Evolutionary conservation across 2,888 invertebrate species (phyloP).

Genomic region (Desoria tigrina): DNA sequence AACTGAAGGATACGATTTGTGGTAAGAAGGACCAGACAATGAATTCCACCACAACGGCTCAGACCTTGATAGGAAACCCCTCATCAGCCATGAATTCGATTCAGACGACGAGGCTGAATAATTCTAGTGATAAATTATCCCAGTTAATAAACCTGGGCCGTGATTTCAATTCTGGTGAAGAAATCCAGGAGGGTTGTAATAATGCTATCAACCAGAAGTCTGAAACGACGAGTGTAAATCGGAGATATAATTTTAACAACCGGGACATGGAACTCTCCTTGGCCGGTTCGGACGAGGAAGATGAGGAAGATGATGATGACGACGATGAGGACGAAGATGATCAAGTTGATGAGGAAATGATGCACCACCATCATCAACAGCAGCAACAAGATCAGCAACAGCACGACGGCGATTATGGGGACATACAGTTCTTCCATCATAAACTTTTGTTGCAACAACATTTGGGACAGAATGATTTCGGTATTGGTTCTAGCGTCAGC

Average conservation of each 20-base stretch:
- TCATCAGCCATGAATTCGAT: background rate
- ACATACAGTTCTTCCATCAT: conserved; percentile 28
- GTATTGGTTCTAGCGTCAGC: conserved; percentile 1
- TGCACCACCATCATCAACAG: background rate
- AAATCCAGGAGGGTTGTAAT: background rate
- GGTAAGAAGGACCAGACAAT: too few species aligned
- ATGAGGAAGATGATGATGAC: background rate
- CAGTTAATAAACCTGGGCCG: background rate
- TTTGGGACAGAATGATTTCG: background rate
- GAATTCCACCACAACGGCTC: background rate
- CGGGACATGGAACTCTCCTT: conserved; percentile 11
- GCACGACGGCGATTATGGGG: conserved; percentile 21
- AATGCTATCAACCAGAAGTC: background rate
- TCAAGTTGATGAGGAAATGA: background rate
- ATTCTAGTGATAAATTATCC: conserved; percentile 10
- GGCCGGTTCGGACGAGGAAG: conserved; percentile 1
- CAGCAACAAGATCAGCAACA: background rate
- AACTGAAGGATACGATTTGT: too few species aligned
- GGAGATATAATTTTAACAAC: background rate
- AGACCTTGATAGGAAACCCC: too few species aligned
- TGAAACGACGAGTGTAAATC: background rate
- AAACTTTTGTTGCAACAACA: conserved; percentile 21
- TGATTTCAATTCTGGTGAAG: background rate
- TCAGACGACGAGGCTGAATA: background rate
- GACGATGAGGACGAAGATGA: background rate